Conservation (phyloP, 2,797 vertebrate genomes). For the Toxotes lorentzi region DNA sequence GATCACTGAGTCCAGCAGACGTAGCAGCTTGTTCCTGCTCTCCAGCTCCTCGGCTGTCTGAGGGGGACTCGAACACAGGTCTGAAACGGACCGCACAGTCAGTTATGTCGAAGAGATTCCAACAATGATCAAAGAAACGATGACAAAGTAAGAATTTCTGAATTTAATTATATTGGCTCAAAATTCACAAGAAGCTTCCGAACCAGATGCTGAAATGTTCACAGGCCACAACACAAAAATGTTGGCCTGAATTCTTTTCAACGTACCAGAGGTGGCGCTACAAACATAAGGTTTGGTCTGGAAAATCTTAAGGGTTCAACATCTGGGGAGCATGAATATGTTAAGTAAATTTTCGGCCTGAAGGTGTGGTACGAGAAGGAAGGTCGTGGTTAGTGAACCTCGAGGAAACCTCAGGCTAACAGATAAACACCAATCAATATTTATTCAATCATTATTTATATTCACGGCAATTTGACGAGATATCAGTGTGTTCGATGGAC, state of each 20-base stretch:
- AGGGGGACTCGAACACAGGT: constrained; percentile 84
- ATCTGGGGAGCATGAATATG: not conserved
- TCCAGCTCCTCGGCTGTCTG: constrained; percentile 87
- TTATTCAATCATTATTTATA: no score
- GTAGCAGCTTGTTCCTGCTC: constrained; percentile 90
- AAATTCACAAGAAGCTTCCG: not conserved
- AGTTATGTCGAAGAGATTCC: not conserved
- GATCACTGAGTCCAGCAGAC: constrained; percentile 92
- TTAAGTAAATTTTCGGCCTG: no score
- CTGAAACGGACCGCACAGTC: constrained; percentile 71
- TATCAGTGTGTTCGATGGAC: no score
- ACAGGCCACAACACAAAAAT: not conserved
- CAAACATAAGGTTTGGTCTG: not conserved
- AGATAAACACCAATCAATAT: no score
- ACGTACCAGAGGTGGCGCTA: no score
- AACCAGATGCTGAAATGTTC: not conserved
- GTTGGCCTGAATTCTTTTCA: not conserved
- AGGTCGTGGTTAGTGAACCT: no score
- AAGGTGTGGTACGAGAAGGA: no score
- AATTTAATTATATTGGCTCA: not conserved
- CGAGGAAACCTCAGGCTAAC: no score
- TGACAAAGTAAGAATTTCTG: not conserved
- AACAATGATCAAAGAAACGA: not conserved
- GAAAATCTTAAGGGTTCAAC: not conserved
- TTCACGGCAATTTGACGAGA: no score